Percentiles rank a stretch among this genome's conserved stretches.
These are phyloP conservation scores for Peromyscus aztecus DNA, from an alignment of 2,797 vertebrate genomes.

Conservation along the genomic window DNA sequence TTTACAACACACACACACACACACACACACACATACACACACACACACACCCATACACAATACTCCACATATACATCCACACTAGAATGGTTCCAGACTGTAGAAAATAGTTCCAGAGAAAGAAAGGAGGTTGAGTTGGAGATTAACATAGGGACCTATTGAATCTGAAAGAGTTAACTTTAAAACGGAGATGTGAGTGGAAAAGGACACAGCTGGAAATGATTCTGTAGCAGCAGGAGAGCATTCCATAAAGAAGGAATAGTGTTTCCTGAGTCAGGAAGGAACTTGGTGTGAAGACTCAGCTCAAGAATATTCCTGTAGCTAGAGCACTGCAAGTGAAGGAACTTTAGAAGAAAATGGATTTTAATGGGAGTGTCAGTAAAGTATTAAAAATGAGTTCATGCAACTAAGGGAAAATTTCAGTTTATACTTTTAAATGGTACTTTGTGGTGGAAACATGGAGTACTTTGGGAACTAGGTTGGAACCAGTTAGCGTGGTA, in stretches of 20 bases:
- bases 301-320: not conserved
- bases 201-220: not conserved
- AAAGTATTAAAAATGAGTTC: not conserved
- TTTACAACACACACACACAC: accelerated
- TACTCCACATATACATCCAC: not conserved
- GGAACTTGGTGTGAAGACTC: not conserved
- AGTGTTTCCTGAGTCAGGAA: not conserved
- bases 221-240: not conserved
- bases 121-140: not conserved
- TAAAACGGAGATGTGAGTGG: not conserved
- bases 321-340: not conserved
- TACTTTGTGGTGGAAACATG: not conserved
- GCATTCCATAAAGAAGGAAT: not conserved
- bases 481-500: not conserved
- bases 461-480: not conserved
- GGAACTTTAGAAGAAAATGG: not conserved
- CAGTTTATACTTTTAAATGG: not conserved
- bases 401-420: not conserved
- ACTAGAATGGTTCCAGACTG: not conserved
- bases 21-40: not conserved
- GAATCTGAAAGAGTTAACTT: not conserved
- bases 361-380: not conserved
- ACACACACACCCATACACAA: not conserved
- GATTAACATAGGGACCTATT: not conserved
- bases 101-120: not conserved